These are phyloP conservation scores for Trichosurus vulpecula DNA, from an alignment of 2,797 vertebrate species.

Conservation along the genomic window DNA sequence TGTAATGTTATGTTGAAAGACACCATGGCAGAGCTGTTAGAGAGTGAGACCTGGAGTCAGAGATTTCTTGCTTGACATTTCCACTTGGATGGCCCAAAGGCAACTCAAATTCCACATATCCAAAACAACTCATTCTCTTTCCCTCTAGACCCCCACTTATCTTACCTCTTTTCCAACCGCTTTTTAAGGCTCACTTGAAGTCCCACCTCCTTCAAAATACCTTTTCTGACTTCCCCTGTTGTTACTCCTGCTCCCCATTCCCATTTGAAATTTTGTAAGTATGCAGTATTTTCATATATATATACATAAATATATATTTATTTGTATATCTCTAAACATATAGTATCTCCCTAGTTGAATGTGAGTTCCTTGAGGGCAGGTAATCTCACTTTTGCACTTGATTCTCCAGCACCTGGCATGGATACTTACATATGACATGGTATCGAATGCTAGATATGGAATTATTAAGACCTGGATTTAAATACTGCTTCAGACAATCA, in stretches of 20 bases:
- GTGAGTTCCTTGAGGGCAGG: neutral
- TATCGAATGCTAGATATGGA: neutral
- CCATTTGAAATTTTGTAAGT: neutral
- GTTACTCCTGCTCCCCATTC: neutral
- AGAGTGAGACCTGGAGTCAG: neutral
- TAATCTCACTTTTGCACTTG: neutral
- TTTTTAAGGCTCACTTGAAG: neutral
- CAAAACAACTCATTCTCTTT: neutral
- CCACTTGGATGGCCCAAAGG: neutral
- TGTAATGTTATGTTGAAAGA: neutral
- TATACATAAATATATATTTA: too few species aligned
- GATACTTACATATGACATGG: neutral
- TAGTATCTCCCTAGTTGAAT: neutral
- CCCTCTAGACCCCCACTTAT: neutral
- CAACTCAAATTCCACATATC: neutral
- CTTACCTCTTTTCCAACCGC: neutral
- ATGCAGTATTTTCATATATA: neutral
- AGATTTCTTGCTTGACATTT: neutral
- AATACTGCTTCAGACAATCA: neutral
- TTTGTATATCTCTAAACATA: neutral
- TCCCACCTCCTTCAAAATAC: neutral
- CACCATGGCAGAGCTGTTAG: neutral
- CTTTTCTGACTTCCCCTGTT: neutral
- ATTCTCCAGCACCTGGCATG: neutral
- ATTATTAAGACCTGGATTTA: neutral